Base-by-base conservation (phyloP, 2,113 vertebrate species). In the Hystrix brachyura region DNA sequence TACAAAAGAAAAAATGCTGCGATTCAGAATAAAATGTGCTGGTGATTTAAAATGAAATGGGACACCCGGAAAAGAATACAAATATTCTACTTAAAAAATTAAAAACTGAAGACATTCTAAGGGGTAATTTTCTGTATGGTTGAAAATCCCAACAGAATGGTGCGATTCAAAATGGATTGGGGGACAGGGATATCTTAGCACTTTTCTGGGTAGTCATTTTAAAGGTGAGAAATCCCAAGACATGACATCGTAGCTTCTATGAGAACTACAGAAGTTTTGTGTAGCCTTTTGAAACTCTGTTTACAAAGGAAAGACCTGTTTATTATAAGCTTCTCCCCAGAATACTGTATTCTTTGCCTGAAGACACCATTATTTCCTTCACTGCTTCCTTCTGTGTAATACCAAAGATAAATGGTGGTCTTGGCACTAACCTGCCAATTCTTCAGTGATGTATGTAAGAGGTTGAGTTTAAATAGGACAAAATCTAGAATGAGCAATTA, bases 1-100 rank as follows among this genome's bases (percentile, higher is more conserved):
- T 95, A 91, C 60, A 83, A 94, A 96, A 67, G 93, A 46, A 97
- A 81, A 98, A 97, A 96, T 96, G 71, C 80, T 97, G 93, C 85
- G 91, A 88, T 96, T 97, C 65, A 87, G 95, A 97, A 96, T 96
- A 97, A 72, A 96, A 89, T 71, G 89, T 72, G 71, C 87, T 95
- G 9, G 34, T 87, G 51, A 91, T 91, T 93, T 94, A 62, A 23
- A 96, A 97, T 69, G 90, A 95, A 89, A 80, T 92, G 62, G 97
- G 90, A 93, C 81, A 87, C 69, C 96, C 97, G 94, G 95, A 97
- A 98, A 97, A 95, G 84, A 48, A 48, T 97, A 69, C 43, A 95
- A 94, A 97, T 78, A 95, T 55, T 4, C 12, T 43, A 74, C 80
- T 90, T 89, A 53, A 94, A 98, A 98, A 89, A 32, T 81, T 71